Percentiles rank a stretch among this genome's conserved stretches.
Evolutionary conservation across 2,113 vertebrate species (phyloP).

Genomic region (Bubo blakistoni): DNA sequence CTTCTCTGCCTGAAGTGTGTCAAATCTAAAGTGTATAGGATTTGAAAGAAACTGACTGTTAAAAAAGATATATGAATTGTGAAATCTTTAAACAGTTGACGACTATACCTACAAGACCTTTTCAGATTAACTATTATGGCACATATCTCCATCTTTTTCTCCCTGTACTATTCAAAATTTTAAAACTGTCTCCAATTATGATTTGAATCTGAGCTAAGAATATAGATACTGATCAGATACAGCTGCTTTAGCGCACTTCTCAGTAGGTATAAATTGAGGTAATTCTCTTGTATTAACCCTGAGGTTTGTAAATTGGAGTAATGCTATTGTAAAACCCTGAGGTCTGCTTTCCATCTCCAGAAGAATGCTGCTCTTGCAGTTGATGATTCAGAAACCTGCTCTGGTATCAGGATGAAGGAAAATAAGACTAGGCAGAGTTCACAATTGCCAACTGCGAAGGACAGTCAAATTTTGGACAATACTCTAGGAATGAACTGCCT

Average conservation of each 20-base stretch:
- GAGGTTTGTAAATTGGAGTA: background rate
- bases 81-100: background rate
- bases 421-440: background rate
- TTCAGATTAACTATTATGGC: background rate
- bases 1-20: background rate
- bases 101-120: background rate
- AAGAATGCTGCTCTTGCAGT: background rate
- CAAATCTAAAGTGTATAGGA: background rate
- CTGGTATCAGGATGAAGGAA: background rate
- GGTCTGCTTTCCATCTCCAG: background rate
- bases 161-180: background rate
- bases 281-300: background rate
- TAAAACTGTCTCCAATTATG: background rate
- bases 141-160: background rate
- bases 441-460: background rate
- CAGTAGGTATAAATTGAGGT: background rate
- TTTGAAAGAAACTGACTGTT: background rate
- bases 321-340: background rate
- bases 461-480: background rate
- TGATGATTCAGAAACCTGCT: background rate
- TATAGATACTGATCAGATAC: background rate
- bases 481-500: background rate
- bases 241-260: background rate
- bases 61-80: background rate
- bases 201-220: background rate